Percentiles rank a stretch among this genome's conserved stretches.
Conservation (phyloP, 2,888 invertebrate species). For the Volucella inanis region DNA sequence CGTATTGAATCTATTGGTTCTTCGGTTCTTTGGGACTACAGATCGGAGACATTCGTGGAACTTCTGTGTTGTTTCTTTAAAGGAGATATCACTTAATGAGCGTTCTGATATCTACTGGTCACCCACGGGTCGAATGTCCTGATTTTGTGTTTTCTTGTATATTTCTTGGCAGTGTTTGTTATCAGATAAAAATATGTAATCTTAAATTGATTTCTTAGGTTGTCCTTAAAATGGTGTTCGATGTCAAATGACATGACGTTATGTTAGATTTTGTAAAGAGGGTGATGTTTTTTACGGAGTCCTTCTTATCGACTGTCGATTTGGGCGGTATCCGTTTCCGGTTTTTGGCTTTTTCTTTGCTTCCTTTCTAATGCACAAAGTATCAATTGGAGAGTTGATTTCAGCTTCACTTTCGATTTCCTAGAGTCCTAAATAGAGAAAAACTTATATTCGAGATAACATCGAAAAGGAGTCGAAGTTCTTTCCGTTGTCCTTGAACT, state of each 20-base stretch:
- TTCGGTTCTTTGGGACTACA: not conserved
- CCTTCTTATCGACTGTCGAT: slow-evolving; percentile 30
- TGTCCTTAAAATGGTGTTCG: slow-evolving; percentile 10
- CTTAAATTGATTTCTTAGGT: slow-evolving; percentile 45
- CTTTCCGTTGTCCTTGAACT: no score
- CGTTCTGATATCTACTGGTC: slow-evolving; percentile 22
- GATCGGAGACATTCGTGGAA: no score
- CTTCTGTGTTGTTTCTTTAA: not conserved
- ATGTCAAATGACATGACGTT: slow-evolving; percentile 29
- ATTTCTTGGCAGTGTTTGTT: slow-evolving; percentile 21
- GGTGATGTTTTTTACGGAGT: not conserved
- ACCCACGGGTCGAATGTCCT: slow-evolving; percentile 10
- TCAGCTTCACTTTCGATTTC: slow-evolving; percentile 25
- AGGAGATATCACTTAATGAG: slow-evolving; percentile 8
- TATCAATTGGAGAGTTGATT: slow-evolving; percentile 17
- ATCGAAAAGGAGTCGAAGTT: not conserved
- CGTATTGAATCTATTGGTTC: slow-evolving; percentile 1
- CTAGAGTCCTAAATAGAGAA: not conserved
- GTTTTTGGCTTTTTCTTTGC: not conserved
- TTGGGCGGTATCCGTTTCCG: slow-evolving; percentile 20
- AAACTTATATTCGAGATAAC: slow-evolving; percentile 7
- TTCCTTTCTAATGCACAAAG: slow-evolving; percentile 3
- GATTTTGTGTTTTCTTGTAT: slow-evolving; percentile 30
- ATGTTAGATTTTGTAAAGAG: slow-evolving; percentile 1
- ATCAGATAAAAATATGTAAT: slow-evolving; percentile 36